Evolutionary conservation across 2,888 invertebrate species (phyloP).

Genomic region (Chrysopilus asiliformis): DNA sequence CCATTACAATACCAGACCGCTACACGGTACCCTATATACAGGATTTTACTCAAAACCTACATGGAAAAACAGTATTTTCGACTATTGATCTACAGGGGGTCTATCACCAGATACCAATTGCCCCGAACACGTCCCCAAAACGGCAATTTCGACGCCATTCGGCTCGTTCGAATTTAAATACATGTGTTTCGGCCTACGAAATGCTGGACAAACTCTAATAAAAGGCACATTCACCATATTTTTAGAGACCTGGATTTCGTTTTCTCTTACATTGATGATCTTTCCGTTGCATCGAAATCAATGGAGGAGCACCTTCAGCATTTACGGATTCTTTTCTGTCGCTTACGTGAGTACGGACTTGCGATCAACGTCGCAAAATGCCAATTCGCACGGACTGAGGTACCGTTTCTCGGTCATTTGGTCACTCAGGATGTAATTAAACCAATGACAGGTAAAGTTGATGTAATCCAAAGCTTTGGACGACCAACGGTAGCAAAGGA

Average conservation of each 20-base stretch:
- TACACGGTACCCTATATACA: conserved; percentile 6
- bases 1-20: conserved; percentile 2
- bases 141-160: no score
- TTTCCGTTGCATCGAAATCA: conserved; percentile 15
- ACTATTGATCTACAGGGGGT: conserved; percentile 19
- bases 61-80: conserved; percentile 12
- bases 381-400: neutral
- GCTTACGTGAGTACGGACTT: conserved; percentile 15
- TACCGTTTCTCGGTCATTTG: neutral
- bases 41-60: conserved; percentile 2
- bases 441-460: neutral
- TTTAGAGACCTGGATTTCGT: no score
- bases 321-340: conserved; percentile 12
- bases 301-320: conserved; percentile 10
- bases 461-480: neutral
- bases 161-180: conserved; percentile 21
- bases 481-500: neutral
- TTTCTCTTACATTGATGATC: conserved; percentile 19
- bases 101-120: conserved; percentile 26
- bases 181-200: conserved; percentile 25
- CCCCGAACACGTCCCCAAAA: conserved; percentile 22
- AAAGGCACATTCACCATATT: conserved; percentile 16
- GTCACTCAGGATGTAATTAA: neutral
- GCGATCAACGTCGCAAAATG: conserved; percentile 18
- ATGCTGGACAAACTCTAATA: conserved; percentile 25